A percentile compares a stretch with the other conserved stretches of the same genome.
These are phyloP conservation scores for Lasioglossum malachurum DNA, from an alignment of 2,888 invertebrate genomes.

Conservation along the genomic window DNA sequence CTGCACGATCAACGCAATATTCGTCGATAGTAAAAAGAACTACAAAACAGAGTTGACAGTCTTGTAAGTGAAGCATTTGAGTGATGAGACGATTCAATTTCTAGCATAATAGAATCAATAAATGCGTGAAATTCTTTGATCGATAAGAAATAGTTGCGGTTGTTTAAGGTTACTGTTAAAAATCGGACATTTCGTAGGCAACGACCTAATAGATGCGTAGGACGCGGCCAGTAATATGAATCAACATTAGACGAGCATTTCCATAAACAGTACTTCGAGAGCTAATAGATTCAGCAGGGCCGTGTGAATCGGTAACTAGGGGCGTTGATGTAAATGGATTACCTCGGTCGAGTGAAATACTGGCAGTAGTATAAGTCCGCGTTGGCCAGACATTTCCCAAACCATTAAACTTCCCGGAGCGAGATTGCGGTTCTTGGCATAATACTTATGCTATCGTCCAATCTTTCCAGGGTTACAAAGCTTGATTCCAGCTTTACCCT, in stretches of 20 bases:
- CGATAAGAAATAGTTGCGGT: too few relatives aligned
- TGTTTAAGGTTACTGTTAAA: too few relatives aligned
- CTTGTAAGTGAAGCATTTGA: too few relatives aligned
- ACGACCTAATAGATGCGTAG: neutral
- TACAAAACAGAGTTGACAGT: too few relatives aligned
- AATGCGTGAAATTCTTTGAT: too few relatives aligned
- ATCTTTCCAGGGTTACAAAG: slow-evolving; percentile 3
- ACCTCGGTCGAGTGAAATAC: neutral
- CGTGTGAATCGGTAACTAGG: neutral
- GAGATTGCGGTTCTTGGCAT: slow-evolving; percentile 9
- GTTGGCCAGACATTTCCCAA: neutral
- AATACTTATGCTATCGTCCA: slow-evolving; percentile 16
- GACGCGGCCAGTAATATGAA: slow-evolving; percentile 1
- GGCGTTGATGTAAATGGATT: slow-evolving; percentile 16
- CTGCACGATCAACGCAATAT: too few relatives aligned
- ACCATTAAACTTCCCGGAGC: neutral
- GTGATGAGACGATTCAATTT: too few relatives aligned
- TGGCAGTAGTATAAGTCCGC: neutral
- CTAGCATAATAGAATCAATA: too few relatives aligned
- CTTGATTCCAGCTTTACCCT: neutral
- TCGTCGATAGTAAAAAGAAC: too few relatives aligned
- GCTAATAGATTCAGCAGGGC: neutral
- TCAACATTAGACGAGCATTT: neutral
- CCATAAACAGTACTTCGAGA: slow-evolving; percentile 4
- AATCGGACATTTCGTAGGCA: too few relatives aligned